phyloP scores from a whole-genome alignment of 2,797 vertebrate species.

The Trichosurus vulpecula region DNA sequence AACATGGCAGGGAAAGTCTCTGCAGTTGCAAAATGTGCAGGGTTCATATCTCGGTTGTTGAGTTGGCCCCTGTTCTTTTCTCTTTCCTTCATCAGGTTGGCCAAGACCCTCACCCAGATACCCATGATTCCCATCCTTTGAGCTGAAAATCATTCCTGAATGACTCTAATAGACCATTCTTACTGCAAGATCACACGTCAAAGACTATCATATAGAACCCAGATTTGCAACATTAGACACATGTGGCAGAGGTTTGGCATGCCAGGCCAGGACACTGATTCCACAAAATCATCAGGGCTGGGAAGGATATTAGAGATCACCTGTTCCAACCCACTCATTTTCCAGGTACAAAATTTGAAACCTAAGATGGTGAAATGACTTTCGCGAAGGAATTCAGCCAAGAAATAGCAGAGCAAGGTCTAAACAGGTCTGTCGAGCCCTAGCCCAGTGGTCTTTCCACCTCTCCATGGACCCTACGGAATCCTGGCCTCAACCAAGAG shows the following conservation, averaged over 20 bases:
- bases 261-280: neutral
- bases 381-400: neutral
- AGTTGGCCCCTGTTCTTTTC: neutral
- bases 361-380: neutral
- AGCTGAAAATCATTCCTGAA: neutral
- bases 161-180: neutral
- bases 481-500: neutral
- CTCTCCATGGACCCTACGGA: neutral
- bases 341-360: neutral
- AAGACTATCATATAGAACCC: neutral
- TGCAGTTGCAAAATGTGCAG: neutral
- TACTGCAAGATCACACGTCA: neutral
- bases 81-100: neutral
- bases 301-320: neutral
- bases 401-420: neutral
- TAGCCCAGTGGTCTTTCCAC: neutral
- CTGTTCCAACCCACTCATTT: neutral
- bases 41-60: neutral
- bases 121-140: neutral
- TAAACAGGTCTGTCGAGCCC: neutral
- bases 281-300: neutral
- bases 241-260: neutral
- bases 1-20: neutral
- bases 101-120: neutral
- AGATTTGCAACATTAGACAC: neutral